Conservation (phyloP, 1,140 invertebrate species). For the Linepithema humile region DNA sequence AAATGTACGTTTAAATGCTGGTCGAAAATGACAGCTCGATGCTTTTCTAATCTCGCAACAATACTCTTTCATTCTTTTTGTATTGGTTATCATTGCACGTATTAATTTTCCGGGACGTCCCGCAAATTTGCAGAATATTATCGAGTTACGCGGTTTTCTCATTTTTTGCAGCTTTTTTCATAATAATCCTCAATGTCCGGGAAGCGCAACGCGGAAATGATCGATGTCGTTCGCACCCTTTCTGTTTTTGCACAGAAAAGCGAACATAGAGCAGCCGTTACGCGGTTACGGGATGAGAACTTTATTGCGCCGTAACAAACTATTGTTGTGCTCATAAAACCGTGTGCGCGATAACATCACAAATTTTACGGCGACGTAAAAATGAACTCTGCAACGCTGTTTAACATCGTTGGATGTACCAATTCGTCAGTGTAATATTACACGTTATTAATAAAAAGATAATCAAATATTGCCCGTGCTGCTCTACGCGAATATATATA, state of each 20-base stretch:
- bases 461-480: not conserved
- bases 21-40: not conserved
- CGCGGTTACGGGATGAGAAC: not conserved
- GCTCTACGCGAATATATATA: not conserved
- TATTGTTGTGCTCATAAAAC: conserved; percentile 11
- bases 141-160: not conserved
- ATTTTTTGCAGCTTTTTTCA: not conserved
- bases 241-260: not conserved
- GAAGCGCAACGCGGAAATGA: not conserved
- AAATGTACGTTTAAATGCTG: not conserved
- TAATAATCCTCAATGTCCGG: not conserved
- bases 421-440: not conserved
- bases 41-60: not conserved
- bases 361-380: not conserved
- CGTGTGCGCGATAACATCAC: not conserved
- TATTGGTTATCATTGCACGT: not conserved
- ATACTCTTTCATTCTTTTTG: not conserved
- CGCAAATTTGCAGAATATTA: too few species aligned
- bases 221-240: not conserved
- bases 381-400: not conserved
- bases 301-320: not conserved
- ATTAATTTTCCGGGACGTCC: conserved; percentile 15
- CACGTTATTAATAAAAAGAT: not conserved
- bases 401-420: not conserved
- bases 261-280: not conserved